phyloP scores from a whole-genome alignment of 2,113 vertebrate species.

The Ceyx cyanopectus region DNA sequence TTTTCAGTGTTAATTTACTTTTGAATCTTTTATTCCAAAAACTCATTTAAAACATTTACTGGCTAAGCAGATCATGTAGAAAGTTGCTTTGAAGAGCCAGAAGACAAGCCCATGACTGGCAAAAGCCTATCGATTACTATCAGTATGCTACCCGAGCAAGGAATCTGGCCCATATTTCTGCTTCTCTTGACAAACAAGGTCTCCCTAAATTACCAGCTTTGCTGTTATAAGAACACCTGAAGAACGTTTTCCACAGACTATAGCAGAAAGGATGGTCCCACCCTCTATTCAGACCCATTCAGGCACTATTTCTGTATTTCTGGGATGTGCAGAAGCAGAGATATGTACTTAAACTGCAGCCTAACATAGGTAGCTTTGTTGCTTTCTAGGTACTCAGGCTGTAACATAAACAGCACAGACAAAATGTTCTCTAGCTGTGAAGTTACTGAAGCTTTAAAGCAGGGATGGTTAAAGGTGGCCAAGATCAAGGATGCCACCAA shows the following conservation, averaged over 20 bases:
- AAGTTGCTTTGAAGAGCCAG: not conserved
- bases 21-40: not conserved
- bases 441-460: not conserved
- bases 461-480: not conserved
- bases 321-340: not conserved
- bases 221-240: not conserved
- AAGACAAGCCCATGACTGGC: not conserved
- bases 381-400: not conserved
- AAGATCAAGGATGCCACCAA: not conserved
- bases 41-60: not conserved
- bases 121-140: not conserved
- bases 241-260: not conserved
- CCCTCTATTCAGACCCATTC: not conserved
- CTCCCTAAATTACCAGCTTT: not conserved
- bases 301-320: not conserved
- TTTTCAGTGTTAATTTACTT: not conserved
- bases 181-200: not conserved
- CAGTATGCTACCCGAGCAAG: not conserved
- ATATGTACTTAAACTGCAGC: not conserved
- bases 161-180: not conserved
- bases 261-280: not conserved
- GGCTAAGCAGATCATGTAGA: not conserved
- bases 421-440: not conserved
- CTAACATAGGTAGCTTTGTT: rapidly evolving
- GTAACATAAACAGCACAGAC: not conserved